Conservation (phyloP, 2,797 vertebrate genomes). For the Neomorphus geoffroyi region DNA sequence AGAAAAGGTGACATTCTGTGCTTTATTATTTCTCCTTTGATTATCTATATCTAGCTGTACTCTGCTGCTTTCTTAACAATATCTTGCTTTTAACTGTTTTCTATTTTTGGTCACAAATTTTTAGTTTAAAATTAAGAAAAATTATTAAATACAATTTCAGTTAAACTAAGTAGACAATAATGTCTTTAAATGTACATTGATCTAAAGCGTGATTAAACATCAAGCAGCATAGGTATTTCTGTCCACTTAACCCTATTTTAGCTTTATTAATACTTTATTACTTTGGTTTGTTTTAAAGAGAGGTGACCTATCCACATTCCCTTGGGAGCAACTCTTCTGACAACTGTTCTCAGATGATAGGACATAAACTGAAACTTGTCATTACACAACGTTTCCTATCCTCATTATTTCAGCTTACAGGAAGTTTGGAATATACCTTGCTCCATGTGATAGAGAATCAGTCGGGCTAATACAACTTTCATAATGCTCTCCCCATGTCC, state of each 20-base stretch:
- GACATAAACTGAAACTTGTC: not conserved
- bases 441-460: conserved; percentile 89
- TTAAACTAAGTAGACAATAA: not conserved
- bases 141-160: not conserved
- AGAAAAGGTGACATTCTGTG: conserved; percentile 16
- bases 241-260: not conserved
- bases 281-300: not conserved
- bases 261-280: not conserved
- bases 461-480: conserved; percentile 89
- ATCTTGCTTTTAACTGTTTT: not conserved
- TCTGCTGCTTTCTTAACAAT: not conserved
- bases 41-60: not conserved
- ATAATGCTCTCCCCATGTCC: conserved; percentile 96
- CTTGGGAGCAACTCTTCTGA: not conserved
- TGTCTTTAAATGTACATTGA: not conserved
- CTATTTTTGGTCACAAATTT: not conserved
- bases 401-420: not conserved
- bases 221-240: not conserved
- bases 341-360: not conserved
- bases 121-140: not conserved
- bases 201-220: not conserved
- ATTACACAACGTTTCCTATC: not conserved
- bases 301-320: not conserved
- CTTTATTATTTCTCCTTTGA: conserved; percentile 22
- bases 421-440: conserved; percentile 82